Evolutionary conservation across 2,888 invertebrate genomes (phyloP).

Genomic region (Mesorhabditis sp.): DNA sequence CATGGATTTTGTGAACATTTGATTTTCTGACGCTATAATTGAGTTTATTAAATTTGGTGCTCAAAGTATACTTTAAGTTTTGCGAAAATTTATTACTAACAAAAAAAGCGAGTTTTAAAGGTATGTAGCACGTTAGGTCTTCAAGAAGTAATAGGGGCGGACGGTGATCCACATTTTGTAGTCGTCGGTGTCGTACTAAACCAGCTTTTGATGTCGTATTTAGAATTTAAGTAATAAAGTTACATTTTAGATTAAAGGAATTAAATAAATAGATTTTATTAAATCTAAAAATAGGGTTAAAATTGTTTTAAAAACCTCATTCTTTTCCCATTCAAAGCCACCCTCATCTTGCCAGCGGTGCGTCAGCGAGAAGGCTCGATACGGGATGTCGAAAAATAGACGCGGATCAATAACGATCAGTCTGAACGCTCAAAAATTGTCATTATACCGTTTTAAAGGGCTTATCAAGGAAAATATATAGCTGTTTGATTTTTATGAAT

Average conservation of each 20-base stretch:
- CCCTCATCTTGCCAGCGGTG: not conserved
- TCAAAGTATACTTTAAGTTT: too few relatives aligned
- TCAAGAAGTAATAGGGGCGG: not conserved
- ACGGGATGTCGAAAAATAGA: not conserved
- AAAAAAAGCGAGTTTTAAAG: too few relatives aligned
- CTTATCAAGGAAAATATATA: not conserved
- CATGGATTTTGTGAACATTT: too few relatives aligned
- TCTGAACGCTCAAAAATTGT: not conserved
- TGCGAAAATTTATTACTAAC: too few relatives aligned
- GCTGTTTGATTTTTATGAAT: not conserved
- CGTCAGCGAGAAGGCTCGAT: not conserved
- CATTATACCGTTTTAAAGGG: not conserved
- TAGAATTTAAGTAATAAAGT: not conserved
- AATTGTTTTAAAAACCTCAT: not conserved
- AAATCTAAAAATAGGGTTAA: not conserved
- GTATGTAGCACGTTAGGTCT: not conserved
- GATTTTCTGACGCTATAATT: too few relatives aligned
- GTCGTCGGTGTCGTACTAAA: not conserved
- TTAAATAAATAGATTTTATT: not conserved
- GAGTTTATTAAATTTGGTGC: too few relatives aligned
- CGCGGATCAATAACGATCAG: slow-evolving; percentile 1
- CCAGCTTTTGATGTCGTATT: not conserved
- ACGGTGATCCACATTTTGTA: not conserved
- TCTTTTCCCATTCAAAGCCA: not conserved
- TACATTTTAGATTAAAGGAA: not conserved